phyloP scores from a whole-genome alignment of 2,113 vertebrate genomes.

The Brachyhypopomus occidentalis region DNA sequence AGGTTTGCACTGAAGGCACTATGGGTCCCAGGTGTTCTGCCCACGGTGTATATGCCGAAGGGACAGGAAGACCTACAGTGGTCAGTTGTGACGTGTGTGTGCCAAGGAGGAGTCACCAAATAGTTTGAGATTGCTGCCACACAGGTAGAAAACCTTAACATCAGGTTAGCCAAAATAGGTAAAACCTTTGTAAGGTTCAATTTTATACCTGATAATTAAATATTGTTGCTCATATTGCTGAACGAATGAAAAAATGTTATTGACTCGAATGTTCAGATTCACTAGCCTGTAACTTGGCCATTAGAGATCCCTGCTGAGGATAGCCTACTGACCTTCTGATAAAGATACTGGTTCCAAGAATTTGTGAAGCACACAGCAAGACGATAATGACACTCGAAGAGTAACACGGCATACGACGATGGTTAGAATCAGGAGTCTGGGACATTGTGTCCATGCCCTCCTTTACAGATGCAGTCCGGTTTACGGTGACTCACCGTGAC shows the following conservation, averaged over 20 bases:
- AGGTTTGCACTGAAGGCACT: too few species aligned
- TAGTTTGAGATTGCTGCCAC: neutral
- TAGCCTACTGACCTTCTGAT: slow-evolving; percentile 76
- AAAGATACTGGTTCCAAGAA: slow-evolving; percentile 74
- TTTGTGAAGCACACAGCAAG: slow-evolving; percentile 75
- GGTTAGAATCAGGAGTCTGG: neutral
- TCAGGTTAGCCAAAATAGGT: too few species aligned
- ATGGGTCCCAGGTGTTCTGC: too few species aligned
- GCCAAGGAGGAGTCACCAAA: neutral
- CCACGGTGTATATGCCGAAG: too few species aligned
- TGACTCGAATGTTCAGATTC: neutral
- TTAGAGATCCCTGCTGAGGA: slow-evolving; percentile 62
- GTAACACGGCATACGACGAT: neutral
- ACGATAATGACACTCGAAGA: slow-evolving; percentile 74
- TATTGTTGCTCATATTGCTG: too few species aligned
- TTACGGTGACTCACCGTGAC: neutral
- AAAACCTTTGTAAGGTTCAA: too few species aligned
- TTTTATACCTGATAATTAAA: too few species aligned
- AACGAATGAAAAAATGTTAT: too few species aligned
- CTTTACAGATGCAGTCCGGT: neutral
- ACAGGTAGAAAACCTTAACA: too few species aligned
- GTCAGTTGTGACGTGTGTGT: too few species aligned
- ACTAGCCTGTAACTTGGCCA: slow-evolving; percentile 75
- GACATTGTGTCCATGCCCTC: neutral
- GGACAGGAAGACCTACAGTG: too few species aligned